phyloP scores from a whole-genome alignment of 2,888 invertebrate species.

The Campaea margaritaria region DNA sequence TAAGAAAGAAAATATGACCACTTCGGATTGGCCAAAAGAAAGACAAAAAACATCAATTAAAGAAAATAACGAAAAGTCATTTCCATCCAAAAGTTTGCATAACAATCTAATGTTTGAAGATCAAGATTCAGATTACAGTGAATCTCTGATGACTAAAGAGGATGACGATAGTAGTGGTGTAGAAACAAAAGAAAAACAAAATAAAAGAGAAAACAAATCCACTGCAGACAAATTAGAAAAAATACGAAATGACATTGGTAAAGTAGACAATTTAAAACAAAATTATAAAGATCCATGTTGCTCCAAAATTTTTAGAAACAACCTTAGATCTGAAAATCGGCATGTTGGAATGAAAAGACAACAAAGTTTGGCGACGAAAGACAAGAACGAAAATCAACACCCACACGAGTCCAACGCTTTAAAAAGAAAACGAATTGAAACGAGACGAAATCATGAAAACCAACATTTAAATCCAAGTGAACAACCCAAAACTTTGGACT shows the following conservation, averaged over 20 bases:
- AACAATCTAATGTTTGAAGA: constrained; percentile 14
- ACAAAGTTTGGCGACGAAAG: not conserved
- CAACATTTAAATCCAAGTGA: not conserved
- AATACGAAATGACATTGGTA: not conserved
- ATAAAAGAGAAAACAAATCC: not conserved
- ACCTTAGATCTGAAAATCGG: not conserved
- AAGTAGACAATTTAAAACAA: not conserved
- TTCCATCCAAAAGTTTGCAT: not conserved
- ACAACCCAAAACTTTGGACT: not conserved
- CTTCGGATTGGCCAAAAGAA: not conserved
- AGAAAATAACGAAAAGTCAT: constrained; percentile 2
- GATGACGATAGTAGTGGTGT: not conserved
- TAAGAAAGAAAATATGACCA: not conserved
- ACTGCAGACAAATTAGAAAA: not conserved
- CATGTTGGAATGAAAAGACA: not conserved
- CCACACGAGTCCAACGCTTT: not conserved
- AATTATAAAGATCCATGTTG: not conserved
- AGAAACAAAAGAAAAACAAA: constrained; percentile 1
- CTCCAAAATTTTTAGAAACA: constrained; percentile 4
- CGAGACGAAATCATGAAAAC: too few relatives aligned
- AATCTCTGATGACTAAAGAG: not conserved
- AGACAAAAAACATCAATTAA: not conserved
- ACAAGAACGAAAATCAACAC: not conserved
- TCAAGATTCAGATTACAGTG: constrained; percentile 12
- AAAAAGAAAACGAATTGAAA: not conserved